These are phyloP conservation scores for Physella acuta DNA, from an alignment of 1,140 invertebrate genomes.

Conservation along the genomic window DNA sequence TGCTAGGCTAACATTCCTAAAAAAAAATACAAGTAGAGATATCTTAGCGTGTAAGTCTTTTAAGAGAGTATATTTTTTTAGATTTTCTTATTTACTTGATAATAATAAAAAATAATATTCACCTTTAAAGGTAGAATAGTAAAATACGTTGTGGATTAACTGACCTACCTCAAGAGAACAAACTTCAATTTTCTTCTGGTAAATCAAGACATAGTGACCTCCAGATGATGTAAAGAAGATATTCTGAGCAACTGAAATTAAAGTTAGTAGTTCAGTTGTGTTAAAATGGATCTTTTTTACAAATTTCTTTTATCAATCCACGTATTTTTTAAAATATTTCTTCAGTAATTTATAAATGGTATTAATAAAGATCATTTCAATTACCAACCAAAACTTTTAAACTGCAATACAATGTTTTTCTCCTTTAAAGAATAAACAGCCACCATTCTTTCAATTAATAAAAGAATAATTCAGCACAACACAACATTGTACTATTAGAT, in stretches of 20 bases:
- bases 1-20: neutral
- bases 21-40: neutral
- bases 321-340: neutral
- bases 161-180: constrained; percentile 69
- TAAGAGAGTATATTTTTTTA: neutral
- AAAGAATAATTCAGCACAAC: too few species aligned
- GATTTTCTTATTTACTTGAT: neutral
- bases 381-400: neutral
- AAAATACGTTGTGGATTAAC: too few species aligned
- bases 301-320: neutral
- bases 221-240: constrained; percentile 68
- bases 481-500: too few species aligned
- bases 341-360: neutral
- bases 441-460: too few species aligned
- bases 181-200: constrained; percentile 72
- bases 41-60: neutral
- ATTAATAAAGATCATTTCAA: neutral
- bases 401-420: neutral
- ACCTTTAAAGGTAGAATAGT: neutral
- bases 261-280: constrained; percentile 9
- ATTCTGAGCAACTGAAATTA: constrained; percentile 47
- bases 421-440: neutral
- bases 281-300: neutral
- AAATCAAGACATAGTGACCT: constrained; percentile 72
- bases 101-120: neutral